Percentiles rank a stretch among this genome's conserved stretches.
These are phyloP conservation scores for Carposina sasakii DNA, from an alignment of 1,140 invertebrate species.

Conservation along the genomic window DNA sequence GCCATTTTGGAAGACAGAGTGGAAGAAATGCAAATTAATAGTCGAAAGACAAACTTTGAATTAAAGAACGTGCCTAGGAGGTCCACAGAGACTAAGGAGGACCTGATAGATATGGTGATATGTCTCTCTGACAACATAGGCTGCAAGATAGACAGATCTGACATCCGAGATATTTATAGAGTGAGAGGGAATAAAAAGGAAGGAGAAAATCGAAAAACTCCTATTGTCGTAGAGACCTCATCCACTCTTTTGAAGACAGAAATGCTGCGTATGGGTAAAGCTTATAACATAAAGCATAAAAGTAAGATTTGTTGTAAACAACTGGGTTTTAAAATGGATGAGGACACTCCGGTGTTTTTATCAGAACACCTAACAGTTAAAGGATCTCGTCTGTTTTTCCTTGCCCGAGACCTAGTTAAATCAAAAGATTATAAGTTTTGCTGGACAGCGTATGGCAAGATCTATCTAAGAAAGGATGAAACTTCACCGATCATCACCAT, in stretches of 20 bases:
- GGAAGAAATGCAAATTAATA: not conserved
- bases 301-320: conserved; percentile 8
- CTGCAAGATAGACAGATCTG: not conserved
- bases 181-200: not conserved
- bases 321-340: not conserved
- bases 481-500: too few relatives aligned
- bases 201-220: not conserved
- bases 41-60: conserved; percentile 8
- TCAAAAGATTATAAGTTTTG: conserved; percentile 7
- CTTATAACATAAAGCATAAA: not conserved
- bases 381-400: conserved; percentile 1
- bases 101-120: conserved; percentile 2
- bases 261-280: not conserved
- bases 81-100: conserved; percentile 1
- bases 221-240: conserved; percentile 4
- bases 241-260: conserved; percentile 3
- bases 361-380: conserved; percentile 7
- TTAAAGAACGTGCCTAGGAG: conserved; percentile 9
- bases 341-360: conserved; percentile 6
- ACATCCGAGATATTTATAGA: conserved; percentile 1
- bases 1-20: conserved; percentile 1
- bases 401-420: conserved; percentile 6
- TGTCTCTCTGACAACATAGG: not conserved
- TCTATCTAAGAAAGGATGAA: too few relatives aligned
- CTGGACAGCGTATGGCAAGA: conserved; percentile 10